Percentiles rank a stretch among this genome's conserved stretches.
Conservation (phyloP, 1,140 invertebrate species). For the Drosophila sucinea region DNA sequence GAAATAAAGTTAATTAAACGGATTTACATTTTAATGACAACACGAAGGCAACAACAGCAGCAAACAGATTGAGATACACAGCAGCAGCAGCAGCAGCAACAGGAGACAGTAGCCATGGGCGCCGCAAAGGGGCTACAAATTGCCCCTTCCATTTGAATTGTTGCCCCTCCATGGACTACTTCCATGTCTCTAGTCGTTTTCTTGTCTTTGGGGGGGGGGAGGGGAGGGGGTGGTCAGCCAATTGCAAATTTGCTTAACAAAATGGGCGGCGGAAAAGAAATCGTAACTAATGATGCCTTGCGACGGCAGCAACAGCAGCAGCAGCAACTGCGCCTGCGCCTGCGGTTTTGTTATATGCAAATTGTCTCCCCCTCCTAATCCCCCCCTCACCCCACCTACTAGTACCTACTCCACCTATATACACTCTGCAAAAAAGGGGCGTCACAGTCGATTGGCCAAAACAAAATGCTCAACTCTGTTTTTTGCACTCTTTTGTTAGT, state of each 20-base stretch:
- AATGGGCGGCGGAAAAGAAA: conserved; percentile 63
- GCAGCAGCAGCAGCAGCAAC: background rate
- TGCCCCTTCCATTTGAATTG: no score
- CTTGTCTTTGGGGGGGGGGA: background rate
- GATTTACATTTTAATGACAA: conserved; percentile 81
- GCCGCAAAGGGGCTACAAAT: background rate
- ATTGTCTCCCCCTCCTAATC: conserved; percentile 32
- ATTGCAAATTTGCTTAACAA: conserved; percentile 78
- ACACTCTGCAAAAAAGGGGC: background rate
- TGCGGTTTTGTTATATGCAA: conserved; percentile 47
- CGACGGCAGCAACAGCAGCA: background rate
- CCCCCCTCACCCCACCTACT: background rate
- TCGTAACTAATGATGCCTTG: conserved; percentile 12
- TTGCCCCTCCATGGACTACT: no score
- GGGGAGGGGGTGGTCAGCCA: conserved; percentile 28
- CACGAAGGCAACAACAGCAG: conserved; percentile 57
- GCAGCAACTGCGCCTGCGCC: conserved; percentile 6
- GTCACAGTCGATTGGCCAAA: conserved; percentile 59
- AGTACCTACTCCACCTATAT: background rate
- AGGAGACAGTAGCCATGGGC: conserved; percentile 24
- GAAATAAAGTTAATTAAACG: conserved; percentile 77
- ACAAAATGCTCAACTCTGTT: conserved; percentile 34
- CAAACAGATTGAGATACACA: conserved; percentile 65
- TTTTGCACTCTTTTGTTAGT: conserved; percentile 32
- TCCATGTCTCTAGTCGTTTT: no score